phyloP scores from a whole-genome alignment of 2,113 vertebrate species.

The Dolichotis patagonum region DNA sequence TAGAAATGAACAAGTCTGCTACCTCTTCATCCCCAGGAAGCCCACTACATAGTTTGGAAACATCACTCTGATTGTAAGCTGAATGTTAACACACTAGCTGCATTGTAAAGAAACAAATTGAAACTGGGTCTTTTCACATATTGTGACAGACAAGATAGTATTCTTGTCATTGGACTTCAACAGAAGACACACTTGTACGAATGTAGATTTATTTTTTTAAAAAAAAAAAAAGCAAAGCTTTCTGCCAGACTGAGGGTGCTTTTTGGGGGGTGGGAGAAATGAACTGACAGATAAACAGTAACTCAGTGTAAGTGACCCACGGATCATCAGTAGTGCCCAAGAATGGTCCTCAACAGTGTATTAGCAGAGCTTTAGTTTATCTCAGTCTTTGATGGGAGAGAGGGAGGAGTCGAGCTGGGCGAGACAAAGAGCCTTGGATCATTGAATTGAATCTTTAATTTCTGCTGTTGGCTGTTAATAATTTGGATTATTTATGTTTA shows the following conservation, averaged over 20 bases:
- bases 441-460: constrained; percentile 94
- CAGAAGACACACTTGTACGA: constrained; percentile 96
- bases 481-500: constrained; percentile 99
- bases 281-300: constrained; percentile 91
- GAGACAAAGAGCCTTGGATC: constrained; percentile 90
- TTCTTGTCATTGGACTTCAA: constrained; percentile 94
- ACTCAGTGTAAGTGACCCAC: constrained; percentile 95
- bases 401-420: constrained; percentile 85
- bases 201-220: constrained; percentile 95
- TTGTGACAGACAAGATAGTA: constrained; percentile 89
- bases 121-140: constrained; percentile 92
- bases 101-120: constrained; percentile 90
- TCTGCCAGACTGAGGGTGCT: constrained; percentile 94
- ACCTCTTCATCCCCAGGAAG: constrained; percentile 96
- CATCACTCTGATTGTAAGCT: constrained; percentile 97
- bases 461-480: constrained; percentile 99
- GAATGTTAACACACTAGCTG: constrained; percentile 91
- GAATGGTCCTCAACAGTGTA: constrained; percentile 87
- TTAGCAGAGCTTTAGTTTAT: constrained; percentile 91
- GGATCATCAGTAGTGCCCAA: constrained; percentile 89
- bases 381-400: constrained; percentile 91
- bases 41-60: constrained; percentile 99
- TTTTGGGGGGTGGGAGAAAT: constrained; percentile 91
- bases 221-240: constrained; percentile 88
- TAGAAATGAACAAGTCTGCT: constrained; percentile 95